Conservation (phyloP, 2,797 vertebrate genomes). For the Fistularia commersonii region DNA sequence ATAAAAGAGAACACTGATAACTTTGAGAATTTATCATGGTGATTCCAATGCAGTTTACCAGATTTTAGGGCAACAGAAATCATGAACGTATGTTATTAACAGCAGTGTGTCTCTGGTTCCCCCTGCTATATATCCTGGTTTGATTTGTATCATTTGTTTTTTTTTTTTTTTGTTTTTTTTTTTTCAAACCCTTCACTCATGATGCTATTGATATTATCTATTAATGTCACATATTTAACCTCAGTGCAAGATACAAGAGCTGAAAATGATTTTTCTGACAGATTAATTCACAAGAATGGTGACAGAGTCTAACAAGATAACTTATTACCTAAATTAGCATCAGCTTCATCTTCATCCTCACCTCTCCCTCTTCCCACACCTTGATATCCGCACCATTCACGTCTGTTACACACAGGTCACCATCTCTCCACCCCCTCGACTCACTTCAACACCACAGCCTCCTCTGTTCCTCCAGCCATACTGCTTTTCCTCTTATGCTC, state of each 20-base stretch:
- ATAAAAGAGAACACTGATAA: too few relatives aligned
- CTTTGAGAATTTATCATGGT: too few relatives aligned
- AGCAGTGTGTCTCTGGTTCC: too few relatives aligned
- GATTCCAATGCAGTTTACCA: too few relatives aligned
- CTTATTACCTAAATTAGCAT: constrained; percentile 53
- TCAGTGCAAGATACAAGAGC: neutral
- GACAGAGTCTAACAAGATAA: constrained; percentile 53
- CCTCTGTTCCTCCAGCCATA: constrained; percentile 25
- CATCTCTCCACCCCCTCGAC: constrained; percentile 32
- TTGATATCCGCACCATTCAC: constrained; percentile 39
- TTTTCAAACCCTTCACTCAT: too few relatives aligned
- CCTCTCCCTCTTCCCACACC: constrained; percentile 16
- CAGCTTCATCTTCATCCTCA: constrained; percentile 33
- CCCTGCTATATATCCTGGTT: too few relatives aligned
- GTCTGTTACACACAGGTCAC: constrained; percentile 41
- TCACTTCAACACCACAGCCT: constrained; percentile 59
- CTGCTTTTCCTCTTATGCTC: constrained; percentile 25
- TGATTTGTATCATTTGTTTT: too few relatives aligned
- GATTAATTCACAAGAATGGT: constrained; percentile 41
- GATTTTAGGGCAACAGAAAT: too few relatives aligned
- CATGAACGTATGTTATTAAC: too few relatives aligned
- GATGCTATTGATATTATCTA: too few relatives aligned
- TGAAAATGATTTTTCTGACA: constrained; percentile 38
- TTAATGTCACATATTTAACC: neutral
- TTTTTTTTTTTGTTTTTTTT: too few relatives aligned